phyloP scores from a whole-genome alignment of 1,140 invertebrate species.

The Vanessa atalanta region DNA sequence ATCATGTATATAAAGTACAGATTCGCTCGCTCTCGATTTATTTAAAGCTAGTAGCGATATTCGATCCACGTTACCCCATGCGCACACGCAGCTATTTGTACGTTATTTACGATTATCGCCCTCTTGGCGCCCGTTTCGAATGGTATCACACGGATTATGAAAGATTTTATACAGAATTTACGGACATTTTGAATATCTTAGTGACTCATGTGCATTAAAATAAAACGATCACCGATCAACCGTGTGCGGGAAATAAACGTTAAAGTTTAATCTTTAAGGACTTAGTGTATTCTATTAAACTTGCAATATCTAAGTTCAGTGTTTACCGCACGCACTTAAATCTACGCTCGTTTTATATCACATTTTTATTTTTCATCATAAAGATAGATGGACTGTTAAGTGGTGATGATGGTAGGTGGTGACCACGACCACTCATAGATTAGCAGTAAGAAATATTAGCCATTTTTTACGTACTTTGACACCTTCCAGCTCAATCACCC shows the following conservation, averaged over 20 bases:
- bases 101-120: slow-evolving; percentile 57
- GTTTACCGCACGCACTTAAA: too few species aligned
- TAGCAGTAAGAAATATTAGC: too few species aligned
- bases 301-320: neutral
- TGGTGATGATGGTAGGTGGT: too few species aligned
- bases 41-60: slow-evolving; percentile 52
- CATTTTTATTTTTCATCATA: too few species aligned
- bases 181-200: slow-evolving; percentile 37
- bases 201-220: slow-evolving; percentile 26
- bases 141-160: slow-evolving; percentile 56
- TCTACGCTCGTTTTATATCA: too few species aligned
- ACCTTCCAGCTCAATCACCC: too few species aligned
- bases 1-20: neutral
- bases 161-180: slow-evolving; percentile 48
- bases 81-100: slow-evolving; percentile 51
- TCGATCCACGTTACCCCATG: slow-evolving; percentile 46
- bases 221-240: slow-evolving; percentile 1
- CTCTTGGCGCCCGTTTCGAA: slow-evolving; percentile 49
- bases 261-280: slow-evolving; percentile 8
- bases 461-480: too few species aligned
- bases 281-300: neutral
- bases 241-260: neutral
- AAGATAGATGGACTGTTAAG: too few species aligned
- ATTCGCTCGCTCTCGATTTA: slow-evolving; percentile 16
- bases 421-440: too few species aligned